Evolutionary conservation across 2,113 vertebrate genomes (phyloP), one percentile per base, ranked within the genome.

Genomic region (Dicaeum eximium): DNA sequence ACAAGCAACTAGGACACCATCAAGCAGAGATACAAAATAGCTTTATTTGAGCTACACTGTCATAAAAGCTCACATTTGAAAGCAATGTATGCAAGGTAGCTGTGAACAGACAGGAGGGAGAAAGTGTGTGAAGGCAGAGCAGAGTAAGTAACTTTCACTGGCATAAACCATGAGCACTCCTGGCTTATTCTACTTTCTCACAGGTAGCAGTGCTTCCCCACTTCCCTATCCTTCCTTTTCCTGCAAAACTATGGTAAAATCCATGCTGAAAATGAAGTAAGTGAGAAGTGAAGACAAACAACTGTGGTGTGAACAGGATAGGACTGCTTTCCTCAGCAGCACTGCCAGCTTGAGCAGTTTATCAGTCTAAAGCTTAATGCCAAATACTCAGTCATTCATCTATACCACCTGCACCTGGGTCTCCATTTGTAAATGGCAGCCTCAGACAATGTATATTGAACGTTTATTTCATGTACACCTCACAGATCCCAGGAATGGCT

Each of bases 1-100:
- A 64, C 11, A 38, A 12, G 13, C 31, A 93, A 48, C 30, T 20
- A 78, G 11, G 37, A 60, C 51, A 67, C 21, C 84, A 50, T 27
- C 33, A 81, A 81, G 17, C 19, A 80, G 11, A 62, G n/a, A 64
- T 6, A 85, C 10, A 71, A 84, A 81, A 30, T 3, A 37, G 42
- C 30, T 47, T 83, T 50, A 24, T 57, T 33, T 48, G 22, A 54
- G n/a, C 53, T 60, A 81, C 47, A 5, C 12, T 31, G 23, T 47
- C 15, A 7, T 13, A 38, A 83, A 0, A 88, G n/a, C 22, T 86
- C 66, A 65, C 6, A 40, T 21, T 15, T 78, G 65, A 90, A 80
- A 91, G 27, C 42, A 56, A 27, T 0, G 9, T 18, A 30, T 4
- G 35, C 0, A 0, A 88, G 35, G 19, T 2, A 64, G 27, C n/a